A percentile compares a stretch with the other conserved stretches of the same genome.
phyloP scores from a whole-genome alignment of 2,113 vertebrate genomes.

The Aramus guarauna region DNA sequence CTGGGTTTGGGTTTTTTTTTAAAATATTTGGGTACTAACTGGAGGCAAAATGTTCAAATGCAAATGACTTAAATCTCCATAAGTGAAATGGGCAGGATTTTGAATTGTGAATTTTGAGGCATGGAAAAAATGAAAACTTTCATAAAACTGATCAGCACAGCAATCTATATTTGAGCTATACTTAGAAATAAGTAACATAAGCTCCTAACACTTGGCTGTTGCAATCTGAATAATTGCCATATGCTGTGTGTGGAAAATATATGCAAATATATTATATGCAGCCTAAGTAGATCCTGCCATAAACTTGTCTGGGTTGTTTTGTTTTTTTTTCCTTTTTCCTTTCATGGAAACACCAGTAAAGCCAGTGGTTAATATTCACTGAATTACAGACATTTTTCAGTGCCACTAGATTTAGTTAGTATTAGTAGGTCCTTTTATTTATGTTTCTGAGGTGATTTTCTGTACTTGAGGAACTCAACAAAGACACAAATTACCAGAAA shows the following conservation, averaged over 20 bases:
- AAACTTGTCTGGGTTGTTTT: not conserved
- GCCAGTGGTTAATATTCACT: not conserved
- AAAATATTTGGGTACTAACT: not conserved
- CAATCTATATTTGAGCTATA: not conserved
- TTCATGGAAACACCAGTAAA: not conserved
- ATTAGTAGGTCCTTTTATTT: not conserved
- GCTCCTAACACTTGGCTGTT: not conserved
- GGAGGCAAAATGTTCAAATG: not conserved
- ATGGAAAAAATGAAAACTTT: not conserved
- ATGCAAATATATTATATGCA: slow-evolving; percentile 2
- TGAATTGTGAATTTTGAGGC: not conserved
- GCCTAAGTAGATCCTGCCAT: not conserved
- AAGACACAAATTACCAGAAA: not conserved
- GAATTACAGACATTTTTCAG: not conserved
- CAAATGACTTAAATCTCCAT: not conserved
- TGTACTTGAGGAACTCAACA: not conserved
- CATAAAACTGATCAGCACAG: not conserved
- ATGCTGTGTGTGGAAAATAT: slow-evolving; percentile 12
- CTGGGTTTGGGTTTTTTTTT: not conserved
- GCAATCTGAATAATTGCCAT: slow-evolving; percentile 21
- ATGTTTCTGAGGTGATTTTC: not conserved
- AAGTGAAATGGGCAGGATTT: not conserved
- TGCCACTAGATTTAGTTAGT: not conserved
- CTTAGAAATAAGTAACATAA: not conserved
- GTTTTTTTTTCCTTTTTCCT: not conserved